Evolutionary conservation across 2,113 vertebrate species (phyloP), one percentile per base, ranked within the genome.

Genomic region (Hucho hucho): DNA sequence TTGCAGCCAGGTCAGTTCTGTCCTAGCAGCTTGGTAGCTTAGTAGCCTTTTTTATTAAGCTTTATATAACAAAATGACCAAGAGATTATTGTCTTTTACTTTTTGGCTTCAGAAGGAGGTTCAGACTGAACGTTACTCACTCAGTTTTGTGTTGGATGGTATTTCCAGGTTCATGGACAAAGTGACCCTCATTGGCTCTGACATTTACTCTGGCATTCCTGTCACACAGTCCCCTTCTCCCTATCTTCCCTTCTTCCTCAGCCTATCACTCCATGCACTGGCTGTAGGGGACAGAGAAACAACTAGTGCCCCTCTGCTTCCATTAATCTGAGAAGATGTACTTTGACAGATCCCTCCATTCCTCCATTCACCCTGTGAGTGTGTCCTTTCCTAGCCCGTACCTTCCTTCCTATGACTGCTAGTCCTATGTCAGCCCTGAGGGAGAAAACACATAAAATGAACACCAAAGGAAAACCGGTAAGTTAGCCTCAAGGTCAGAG

Each of bases 161-260:
- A n/a, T n/a, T n/a, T n/a, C n/a, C n/a, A n/a, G n/a, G n/a, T n/a
- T n/a, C 37, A 4, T 77, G 73, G 49, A 82, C 80, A 81, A 88
- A 89, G 82, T 84, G 81, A 87, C 76, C 78, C 78, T 85, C 87
- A 89, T 89, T 79, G 73, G 63, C 83, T 67, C 72, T 82, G 88
- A 75, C 85, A 79, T 18, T 71, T 46, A 75, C 75, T 86, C 71
- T 64, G 79, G 80, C 69, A 83, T 87, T 91, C 84, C 25, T 37
- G n/a, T 80, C 81, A 87, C 85, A 85, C 9, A 5, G 24, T 53
- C 16, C 16, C 53, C 72, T 65, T 61, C 64, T 77, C 79, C 76
- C 20, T 56, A 63, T 32, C 37, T 43, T 43, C 37, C 37, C 37
- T 12, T 43, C 37, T 43, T 43, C 37, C 37, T 12, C 37, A 43